Evolutionary conservation across 2,797 vertebrate species (phyloP).

Genomic region (Steatocranus sp.): DNA sequence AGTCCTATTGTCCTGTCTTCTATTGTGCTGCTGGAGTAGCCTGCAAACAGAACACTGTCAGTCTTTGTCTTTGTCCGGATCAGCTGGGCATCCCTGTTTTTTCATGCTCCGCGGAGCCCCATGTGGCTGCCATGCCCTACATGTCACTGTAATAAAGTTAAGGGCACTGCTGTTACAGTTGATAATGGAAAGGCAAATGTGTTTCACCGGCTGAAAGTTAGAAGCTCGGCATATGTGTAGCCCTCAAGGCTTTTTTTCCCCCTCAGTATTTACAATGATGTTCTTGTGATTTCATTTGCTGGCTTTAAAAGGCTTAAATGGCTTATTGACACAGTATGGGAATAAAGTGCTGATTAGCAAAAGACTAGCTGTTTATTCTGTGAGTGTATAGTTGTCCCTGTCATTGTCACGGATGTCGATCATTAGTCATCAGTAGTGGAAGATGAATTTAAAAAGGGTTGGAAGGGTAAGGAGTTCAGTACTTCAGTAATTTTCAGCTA

Average conservation of each 20-base stretch:
- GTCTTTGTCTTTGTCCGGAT: conserved; percentile 71
- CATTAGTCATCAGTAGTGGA: background rate
- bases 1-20: conserved; percentile 71
- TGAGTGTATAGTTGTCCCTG: background rate
- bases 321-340: background rate
- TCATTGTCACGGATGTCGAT: background rate
- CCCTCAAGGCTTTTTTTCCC: background rate
- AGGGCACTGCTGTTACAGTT: conserved; percentile 41
- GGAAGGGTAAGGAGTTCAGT: background rate
- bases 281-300: conserved; percentile 20
- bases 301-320: background rate
- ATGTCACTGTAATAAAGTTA: conserved; percentile 67
- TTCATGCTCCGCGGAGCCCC: conserved; percentile 47
- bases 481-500: background rate
- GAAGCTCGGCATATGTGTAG: conserved; percentile 8
- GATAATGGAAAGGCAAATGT: conserved; percentile 47
- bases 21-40: conserved; percentile 74
- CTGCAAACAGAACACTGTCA: conserved; percentile 71
- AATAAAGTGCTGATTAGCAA: background rate
- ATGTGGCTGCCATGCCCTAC: conserved; percentile 60
- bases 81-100: conserved; percentile 59
- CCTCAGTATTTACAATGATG: background rate
- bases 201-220: conserved; percentile 15
- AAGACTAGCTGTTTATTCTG: background rate
- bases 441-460: background rate